Conservation (phyloP, 1,140 invertebrate species). For the Trichoplusia ni region DNA sequence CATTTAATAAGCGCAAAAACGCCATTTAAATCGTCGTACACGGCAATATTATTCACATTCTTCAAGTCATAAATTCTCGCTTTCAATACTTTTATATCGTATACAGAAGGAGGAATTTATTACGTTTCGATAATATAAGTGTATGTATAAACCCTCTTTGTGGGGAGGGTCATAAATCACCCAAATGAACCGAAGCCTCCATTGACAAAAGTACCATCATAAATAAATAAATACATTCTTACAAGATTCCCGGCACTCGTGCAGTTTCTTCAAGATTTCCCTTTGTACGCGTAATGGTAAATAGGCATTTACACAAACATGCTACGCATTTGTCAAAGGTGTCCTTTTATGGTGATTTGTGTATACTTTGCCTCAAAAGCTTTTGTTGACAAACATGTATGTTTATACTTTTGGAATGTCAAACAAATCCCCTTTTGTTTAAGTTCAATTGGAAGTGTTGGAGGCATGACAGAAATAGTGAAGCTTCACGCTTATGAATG, state of each 20-base stretch:
- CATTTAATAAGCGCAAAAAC: too few species aligned
- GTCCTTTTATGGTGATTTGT: constrained; percentile 28
- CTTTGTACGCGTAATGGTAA: constrained; percentile 43
- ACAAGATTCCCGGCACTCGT: constrained; percentile 36
- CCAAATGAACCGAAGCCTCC: constrained; percentile 52
- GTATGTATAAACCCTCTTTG: constrained; percentile 61
- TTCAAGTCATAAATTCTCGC: constrained; percentile 29
- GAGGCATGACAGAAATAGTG: background rate
- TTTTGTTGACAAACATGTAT: too few species aligned
- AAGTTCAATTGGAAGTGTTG: background rate
- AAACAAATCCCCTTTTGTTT: background rate
- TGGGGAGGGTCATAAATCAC: constrained; percentile 65
- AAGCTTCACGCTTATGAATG: background rate
- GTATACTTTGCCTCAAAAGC: too few species aligned
- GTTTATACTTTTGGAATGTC: too few species aligned
- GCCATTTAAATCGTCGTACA: too few species aligned
- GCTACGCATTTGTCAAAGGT: constrained; percentile 34
- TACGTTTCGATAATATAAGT: constrained; percentile 59
- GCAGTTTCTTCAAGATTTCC: constrained; percentile 38
- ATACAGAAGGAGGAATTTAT: constrained; percentile 61
- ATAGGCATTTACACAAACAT: constrained; percentile 32
- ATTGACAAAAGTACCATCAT: constrained; percentile 69
- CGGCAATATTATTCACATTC: constrained; percentile 7
- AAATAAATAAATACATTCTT: constrained; percentile 67
- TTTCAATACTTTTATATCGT: constrained; percentile 41